Conservation (phyloP, 2,797 vertebrate species). For the Sphenodon punctatus region DNA sequence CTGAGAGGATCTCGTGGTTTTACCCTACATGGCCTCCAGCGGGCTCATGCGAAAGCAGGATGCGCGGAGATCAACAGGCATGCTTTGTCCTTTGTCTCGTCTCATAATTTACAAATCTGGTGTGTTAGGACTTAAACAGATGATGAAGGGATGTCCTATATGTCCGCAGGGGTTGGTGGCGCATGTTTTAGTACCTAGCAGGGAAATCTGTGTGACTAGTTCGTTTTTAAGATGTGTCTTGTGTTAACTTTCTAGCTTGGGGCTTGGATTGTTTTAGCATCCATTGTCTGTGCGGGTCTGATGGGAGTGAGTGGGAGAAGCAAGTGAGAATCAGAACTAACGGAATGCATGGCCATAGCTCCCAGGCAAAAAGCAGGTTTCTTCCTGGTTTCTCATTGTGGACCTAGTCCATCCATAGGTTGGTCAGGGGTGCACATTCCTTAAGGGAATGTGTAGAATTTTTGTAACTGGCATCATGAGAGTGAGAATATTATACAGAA, state of each 20-base stretch:
- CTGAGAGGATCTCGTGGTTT: background rate
- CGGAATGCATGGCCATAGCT: background rate
- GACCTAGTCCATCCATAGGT: background rate
- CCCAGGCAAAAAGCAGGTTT: accelerated
- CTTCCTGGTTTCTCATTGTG: background rate
- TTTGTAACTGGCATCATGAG: background rate
- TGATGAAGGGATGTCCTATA: too few species aligned
- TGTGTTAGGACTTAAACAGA: too few species aligned
- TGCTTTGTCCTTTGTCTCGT: too few species aligned
- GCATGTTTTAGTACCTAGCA: too few species aligned
- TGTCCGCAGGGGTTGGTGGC: too few species aligned
- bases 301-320: background rate
- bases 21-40: background rate
- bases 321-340: background rate
- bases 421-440: background rate
- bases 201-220: background rate
- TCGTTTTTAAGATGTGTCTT: too few species aligned
- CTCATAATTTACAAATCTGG: too few species aligned
- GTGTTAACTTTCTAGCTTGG: too few species aligned
- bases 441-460: background rate
- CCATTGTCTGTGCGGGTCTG: too few species aligned
- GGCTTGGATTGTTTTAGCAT: too few species aligned
- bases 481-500: too few species aligned
- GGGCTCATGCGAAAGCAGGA: background rate
- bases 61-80: accelerated